These are phyloP conservation scores for Stegastes partitus DNA, from an alignment of 2,113 vertebrate genomes.

Conservation along the genomic window DNA sequence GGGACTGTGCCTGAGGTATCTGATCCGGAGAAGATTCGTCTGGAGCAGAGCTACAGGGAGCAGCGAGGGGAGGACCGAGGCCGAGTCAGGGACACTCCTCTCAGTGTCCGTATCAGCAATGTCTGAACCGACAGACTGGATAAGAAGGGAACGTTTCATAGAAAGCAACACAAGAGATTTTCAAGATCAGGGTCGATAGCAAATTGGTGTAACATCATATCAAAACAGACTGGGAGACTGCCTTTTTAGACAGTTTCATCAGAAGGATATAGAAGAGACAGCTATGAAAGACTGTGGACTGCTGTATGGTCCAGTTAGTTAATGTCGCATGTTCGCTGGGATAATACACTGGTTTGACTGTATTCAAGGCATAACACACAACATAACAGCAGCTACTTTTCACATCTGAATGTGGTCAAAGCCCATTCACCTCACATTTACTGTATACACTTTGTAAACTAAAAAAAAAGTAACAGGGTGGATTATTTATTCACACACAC, in stretches of 20 bases:
- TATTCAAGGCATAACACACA: conserved; percentile 14
- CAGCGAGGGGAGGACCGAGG: conserved; percentile 74
- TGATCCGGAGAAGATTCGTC: conserved; percentile 90
- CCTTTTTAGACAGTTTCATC: conserved; percentile 2
- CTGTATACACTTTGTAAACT: neutral
- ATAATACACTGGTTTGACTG: conserved; percentile 14
- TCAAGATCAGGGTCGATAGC: neutral
- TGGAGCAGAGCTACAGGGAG: conserved; percentile 90
- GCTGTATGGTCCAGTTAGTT: neutral
- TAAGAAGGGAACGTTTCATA: neutral
- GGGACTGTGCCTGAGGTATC: conserved; percentile 64
- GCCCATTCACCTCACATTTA: accelerated
- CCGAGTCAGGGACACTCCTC: conserved; percentile 83
- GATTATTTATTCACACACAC: conserved; percentile 10
- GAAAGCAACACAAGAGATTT: neutral
- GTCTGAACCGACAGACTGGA: conserved; percentile 72
- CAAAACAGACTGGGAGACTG: neutral
- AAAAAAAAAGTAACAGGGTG: neutral
- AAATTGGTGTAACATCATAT: conserved; percentile 8
- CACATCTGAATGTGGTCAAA: neutral
- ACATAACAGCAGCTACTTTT: neutral
- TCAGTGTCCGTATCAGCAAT: conserved; percentile 95
- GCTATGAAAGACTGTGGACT: neutral
- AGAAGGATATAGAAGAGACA: neutral
- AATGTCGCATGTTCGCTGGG: neutral